Percentiles rank a stretch among this genome's conserved stretches.
Conservation (phyloP, 2,113 vertebrate genomes). For the Eulemur rufifrons region DNA sequence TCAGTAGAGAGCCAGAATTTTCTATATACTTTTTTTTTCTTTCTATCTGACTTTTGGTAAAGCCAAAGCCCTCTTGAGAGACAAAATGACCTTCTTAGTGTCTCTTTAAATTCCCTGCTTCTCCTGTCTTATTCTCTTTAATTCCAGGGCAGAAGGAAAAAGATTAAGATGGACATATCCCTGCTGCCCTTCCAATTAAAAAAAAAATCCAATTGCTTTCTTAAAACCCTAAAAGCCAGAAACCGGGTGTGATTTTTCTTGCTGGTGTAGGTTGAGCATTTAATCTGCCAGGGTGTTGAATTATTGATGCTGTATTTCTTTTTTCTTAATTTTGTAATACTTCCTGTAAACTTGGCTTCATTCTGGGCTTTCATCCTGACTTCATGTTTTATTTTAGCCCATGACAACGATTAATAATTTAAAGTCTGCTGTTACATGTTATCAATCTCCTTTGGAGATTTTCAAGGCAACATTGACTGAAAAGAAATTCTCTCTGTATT, state of each 20-base stretch:
- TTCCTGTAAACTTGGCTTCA: slow-evolving; percentile 59
- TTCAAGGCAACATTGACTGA: slow-evolving; percentile 21
- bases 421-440: slow-evolving; percentile 36
- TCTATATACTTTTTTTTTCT: slow-evolving; percentile 1
- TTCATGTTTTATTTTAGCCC: slow-evolving; percentile 57
- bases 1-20: not conserved
- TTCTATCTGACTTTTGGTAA: slow-evolving; percentile 17
- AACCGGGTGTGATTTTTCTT: slow-evolving; percentile 27
- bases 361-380: slow-evolving; percentile 23
- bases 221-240: slow-evolving; percentile 13
- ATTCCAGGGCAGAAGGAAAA: not conserved
- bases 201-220: not conserved
- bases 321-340: slow-evolving; percentile 49
- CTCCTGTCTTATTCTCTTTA: not conserved
- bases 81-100: not conserved
- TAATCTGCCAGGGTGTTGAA: slow-evolving; percentile 59
- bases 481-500: not conserved
- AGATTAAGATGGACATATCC: not conserved
- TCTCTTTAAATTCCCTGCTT: slow-evolving; percentile 10
- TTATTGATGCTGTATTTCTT: slow-evolving; percentile 71
- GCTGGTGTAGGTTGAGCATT: not conserved
- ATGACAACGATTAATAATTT: slow-evolving; percentile 33
- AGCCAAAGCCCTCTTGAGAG: not conserved
- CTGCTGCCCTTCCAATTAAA: not conserved
- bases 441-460: slow-evolving; percentile 18